Evolutionary conservation across 2,888 invertebrate genomes (phyloP).

Genomic region (Himalopsyche anomala): DNA sequence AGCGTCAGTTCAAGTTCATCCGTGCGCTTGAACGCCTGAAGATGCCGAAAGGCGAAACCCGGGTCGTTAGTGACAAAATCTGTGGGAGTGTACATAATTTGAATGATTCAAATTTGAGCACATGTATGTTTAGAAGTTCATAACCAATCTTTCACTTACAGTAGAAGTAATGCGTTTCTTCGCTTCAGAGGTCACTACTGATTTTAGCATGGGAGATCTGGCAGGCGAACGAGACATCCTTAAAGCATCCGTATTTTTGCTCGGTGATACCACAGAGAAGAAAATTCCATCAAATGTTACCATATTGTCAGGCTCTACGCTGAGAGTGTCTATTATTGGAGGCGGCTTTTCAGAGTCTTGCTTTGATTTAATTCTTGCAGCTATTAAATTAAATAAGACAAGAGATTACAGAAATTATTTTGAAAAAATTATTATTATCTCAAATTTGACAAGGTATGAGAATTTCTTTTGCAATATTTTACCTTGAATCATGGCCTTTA

Average conservation of each 20-base stretch:
- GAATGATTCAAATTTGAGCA: no score
- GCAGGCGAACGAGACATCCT: slow-evolving; percentile 60
- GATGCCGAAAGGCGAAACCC: no score
- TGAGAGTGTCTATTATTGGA: not conserved
- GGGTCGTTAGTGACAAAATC: no score
- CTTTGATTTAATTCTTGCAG: slow-evolving; percentile 68
- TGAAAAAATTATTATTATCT: no score
- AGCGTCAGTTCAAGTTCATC: no score
- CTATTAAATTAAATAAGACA: slow-evolving; percentile 66
- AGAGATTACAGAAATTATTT: no score
- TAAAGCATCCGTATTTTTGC: slow-evolving; percentile 67
- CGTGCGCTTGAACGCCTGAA: no score
- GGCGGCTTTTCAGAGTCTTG: not conserved
- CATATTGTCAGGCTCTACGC: slow-evolving; percentile 32
- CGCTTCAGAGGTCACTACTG: slow-evolving; percentile 73
- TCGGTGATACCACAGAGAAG: slow-evolving; percentile 73
- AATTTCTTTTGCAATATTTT: slow-evolving; percentile 7
- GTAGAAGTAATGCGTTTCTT: slow-evolving; percentile 68
- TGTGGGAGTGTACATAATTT: no score
- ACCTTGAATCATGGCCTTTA: slow-evolving; percentile 74
- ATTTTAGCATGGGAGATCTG: slow-evolving; percentile 68
- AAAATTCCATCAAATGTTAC: slow-evolving; percentile 75
- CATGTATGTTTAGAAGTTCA: not conserved
- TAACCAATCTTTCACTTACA: slow-evolving; percentile 39
- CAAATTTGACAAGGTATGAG: no score